Conservation (phyloP, 2,797 vertebrate species). For the Rhynchonycteris naso region DNA sequence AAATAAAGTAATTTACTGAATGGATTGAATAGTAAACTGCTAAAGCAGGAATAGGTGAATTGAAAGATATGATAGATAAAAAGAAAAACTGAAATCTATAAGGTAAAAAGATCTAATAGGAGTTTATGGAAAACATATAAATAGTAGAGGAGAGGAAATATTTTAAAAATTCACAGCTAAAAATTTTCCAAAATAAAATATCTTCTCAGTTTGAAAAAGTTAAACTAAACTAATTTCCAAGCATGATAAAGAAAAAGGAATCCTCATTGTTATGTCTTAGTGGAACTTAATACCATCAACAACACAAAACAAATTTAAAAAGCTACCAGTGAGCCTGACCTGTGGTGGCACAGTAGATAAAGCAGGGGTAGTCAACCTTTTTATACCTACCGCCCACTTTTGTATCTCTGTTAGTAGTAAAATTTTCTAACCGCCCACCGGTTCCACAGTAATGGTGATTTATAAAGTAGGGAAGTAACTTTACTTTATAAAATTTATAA, state of each 20-base stretch:
- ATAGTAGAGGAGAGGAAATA: neutral
- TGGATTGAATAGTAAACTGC: neutral
- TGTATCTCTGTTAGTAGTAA: no score
- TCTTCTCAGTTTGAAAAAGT: neutral
- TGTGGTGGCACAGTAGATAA: no score
- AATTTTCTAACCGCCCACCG: no score
- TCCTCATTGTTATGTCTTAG: neutral
- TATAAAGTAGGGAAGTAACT: no score
- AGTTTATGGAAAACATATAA: neutral
- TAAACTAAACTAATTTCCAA: conserved; percentile 29
- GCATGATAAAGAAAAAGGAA: neutral
- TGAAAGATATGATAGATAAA: neutral
- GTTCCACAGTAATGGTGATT: no score
- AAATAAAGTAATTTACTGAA: neutral
- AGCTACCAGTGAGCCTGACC: neutral
- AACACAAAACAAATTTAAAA: neutral
- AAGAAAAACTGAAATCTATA: neutral
- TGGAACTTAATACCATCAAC: neutral
- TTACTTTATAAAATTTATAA: no score
- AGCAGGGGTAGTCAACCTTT: no score
- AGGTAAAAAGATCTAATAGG: neutral
- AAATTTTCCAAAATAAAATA: neutral
- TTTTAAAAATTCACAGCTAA: conserved; percentile 18
- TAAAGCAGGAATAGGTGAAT: neutral
- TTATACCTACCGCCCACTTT: no score